Percentiles rank a stretch among this genome's conserved stretches.
phyloP scores from a whole-genome alignment of 1,140 invertebrate species.

The Dendrolimus kikuchii region DNA sequence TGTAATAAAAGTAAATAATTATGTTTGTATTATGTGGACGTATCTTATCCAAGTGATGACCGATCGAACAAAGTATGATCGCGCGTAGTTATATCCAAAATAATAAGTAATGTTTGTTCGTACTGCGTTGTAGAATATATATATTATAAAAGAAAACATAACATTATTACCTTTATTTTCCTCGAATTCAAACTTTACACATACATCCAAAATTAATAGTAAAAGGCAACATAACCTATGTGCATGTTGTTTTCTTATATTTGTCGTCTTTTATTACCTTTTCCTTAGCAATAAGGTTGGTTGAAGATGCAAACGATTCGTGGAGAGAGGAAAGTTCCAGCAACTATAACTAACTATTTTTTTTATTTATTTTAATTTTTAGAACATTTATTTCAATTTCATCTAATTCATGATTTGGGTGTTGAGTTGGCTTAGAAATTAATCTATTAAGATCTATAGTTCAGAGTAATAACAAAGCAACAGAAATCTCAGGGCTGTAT shows the following conservation, averaged over 20 bases:
- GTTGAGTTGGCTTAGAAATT: too few relatives aligned
- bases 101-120: slow-evolving; percentile 69
- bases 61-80: slow-evolving; percentile 63
- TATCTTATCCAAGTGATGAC: slow-evolving; percentile 49
- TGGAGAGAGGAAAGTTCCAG: too few relatives aligned
- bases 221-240: slow-evolving; percentile 70
- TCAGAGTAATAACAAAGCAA: too few relatives aligned
- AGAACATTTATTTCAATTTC: too few relatives aligned
- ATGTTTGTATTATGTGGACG: slow-evolving; percentile 48
- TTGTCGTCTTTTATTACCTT: slow-evolving; percentile 17
- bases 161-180: slow-evolving; percentile 56
- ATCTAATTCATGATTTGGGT: too few relatives aligned
- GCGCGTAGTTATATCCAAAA: slow-evolving; percentile 62
- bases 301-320: too few relatives aligned
- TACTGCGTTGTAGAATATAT: slow-evolving; percentile 67
- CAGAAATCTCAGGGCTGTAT: too few relatives aligned
- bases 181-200: slow-evolving; percentile 69
- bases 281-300: too few relatives aligned
- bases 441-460: too few relatives aligned
- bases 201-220: slow-evolving; percentile 71
- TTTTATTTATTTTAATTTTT: too few relatives aligned
- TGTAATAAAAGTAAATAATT: slow-evolving; percentile 29
- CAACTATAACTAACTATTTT: too few relatives aligned
- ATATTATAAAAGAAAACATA: slow-evolving; percentile 66
- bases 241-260: slow-evolving; percentile 55